Evolutionary conservation across 2,888 invertebrate genomes (phyloP).

Genomic region (Scrobipalpa costella): DNA sequence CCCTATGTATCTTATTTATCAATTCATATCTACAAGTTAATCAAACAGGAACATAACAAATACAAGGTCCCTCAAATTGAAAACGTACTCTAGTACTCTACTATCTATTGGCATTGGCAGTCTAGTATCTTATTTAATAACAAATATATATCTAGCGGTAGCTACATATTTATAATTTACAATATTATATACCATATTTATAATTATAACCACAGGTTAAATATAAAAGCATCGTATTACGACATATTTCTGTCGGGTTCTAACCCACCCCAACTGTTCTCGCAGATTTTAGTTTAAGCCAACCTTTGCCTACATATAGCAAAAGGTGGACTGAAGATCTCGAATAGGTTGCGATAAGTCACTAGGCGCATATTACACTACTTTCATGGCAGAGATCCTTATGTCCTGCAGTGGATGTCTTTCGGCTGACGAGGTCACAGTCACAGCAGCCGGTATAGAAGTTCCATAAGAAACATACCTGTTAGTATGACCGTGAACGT

Average conservation of each 20-base stretch:
- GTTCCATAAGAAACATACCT: neutral
- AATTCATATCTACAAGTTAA: constrained; percentile 3
- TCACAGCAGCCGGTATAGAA: neutral
- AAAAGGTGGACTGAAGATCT: too few relatives aligned
- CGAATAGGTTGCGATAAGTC: too few relatives aligned
- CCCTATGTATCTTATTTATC: neutral
- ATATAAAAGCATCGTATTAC: neutral
- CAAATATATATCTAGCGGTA: neutral
- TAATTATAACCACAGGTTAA: neutral
- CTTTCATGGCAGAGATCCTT: too few relatives aligned
- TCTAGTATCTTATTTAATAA: neutral
- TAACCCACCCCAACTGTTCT: too few relatives aligned
- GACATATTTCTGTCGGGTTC: too few relatives aligned
- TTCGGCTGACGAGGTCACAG: neutral
- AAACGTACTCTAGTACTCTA: neutral
- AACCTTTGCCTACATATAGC: too few relatives aligned
- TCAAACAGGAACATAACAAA: constrained; percentile 4
- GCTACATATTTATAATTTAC: neutral
- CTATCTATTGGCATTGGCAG: constrained; percentile 8
- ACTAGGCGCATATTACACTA: too few relatives aligned
- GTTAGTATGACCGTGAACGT: neutral
- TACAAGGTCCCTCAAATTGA: constrained; percentile 3
- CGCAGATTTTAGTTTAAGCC: too few relatives aligned
- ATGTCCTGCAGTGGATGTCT: neutral
- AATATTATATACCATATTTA: neutral